Base-by-base conservation (phyloP, 1,140 invertebrate species). In the Pseudomyrmex dendroicus region DNA sequence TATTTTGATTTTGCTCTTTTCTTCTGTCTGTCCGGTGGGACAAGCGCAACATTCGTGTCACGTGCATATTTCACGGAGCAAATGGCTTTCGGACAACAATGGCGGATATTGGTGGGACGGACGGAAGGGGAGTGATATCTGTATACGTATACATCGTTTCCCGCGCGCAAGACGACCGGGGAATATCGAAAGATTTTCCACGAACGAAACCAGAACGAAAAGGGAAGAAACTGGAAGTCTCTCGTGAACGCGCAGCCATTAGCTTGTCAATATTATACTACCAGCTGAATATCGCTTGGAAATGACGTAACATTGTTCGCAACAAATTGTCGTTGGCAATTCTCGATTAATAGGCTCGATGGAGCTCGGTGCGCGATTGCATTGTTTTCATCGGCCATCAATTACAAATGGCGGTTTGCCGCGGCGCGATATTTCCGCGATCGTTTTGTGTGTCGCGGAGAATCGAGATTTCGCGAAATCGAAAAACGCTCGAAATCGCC, bases 51-150 rank as follows among this genome's bases (percentile, higher is more conserved):
- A 84, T 90, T 85, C 80, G 83, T 70, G 76, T 86, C 73, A 84
- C 82, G 83, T 90, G 90, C 89, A 91, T 90, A 90, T 90, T 91
- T 91, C 88, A 90, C 84, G 88, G 70, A 59, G 86, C 86, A 89
- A 90, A 91, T 86, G 86, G 87, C 86, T 86, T 85, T 66, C 82
- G 74, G 86, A 78, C 80, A 82, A 76, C 87, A 87, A 91, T 90
- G 77, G 50, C 83, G 73, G 76, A 89, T 84, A 52, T 62, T 62
- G 76, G 35, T 35, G 35, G 35, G 5, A 35, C 35, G 35, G 35
- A 35, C 35, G 5, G 35, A 35, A 35, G 35, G 35, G 5, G 5
- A 35, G 35, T 7, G 35, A 35, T 35, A 35, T 35, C 35, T 35
- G 35, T 35, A 35, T 35, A 5, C 7, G 7, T 74, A 84, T 80